These are phyloP conservation scores for Drosophila bocki DNA, from an alignment of 1,140 invertebrate genomes.

Conservation along the genomic window DNA sequence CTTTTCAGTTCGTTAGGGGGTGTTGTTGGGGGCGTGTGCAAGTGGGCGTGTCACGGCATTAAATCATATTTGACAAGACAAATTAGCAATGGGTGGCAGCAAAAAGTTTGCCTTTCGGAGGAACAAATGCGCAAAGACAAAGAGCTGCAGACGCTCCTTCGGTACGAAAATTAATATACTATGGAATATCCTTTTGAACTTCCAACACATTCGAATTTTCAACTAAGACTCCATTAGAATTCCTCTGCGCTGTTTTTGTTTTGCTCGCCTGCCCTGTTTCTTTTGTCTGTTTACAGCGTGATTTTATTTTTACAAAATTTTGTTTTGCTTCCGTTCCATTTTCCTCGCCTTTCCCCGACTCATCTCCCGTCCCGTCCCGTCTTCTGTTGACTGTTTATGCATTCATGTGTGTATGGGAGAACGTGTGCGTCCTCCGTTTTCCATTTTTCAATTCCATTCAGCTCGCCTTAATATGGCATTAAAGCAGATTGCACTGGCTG, in stretches of 20 bases:
- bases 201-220: slow-evolving; percentile 12
- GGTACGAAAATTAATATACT: background rate
- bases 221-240: slow-evolving; percentile 31
- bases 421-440: slow-evolving; percentile 34
- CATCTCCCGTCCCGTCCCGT: background rate
- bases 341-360: slow-evolving; percentile 8
- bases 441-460: slow-evolving; percentile 77
- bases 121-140: slow-evolving; percentile 16
- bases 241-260: slow-evolving; percentile 12
- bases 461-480: slow-evolving; percentile 72
- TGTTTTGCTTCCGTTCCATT: slow-evolving; percentile 59
- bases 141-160: slow-evolving; percentile 6
- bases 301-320: slow-evolving; percentile 70
- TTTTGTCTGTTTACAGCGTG: slow-evolving; percentile 68
- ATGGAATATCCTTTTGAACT: background rate
- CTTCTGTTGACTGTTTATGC: slow-evolving; percentile 58
- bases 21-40: slow-evolving; percentile 13
- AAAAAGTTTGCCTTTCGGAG: slow-evolving; percentile 25
- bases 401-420: slow-evolving; percentile 38
- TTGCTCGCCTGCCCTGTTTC: slow-evolving; percentile 31
- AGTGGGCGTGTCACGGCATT: slow-evolving; percentile 45
- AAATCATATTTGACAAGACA: slow-evolving; percentile 76
- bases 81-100: slow-evolving; percentile 46
- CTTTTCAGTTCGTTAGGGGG: slow-evolving; percentile 35
- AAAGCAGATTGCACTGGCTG: slow-evolving; percentile 60